These are phyloP conservation scores for Elachura formosa DNA, from an alignment of 2,113 vertebrate species.

Conservation along the genomic window DNA sequence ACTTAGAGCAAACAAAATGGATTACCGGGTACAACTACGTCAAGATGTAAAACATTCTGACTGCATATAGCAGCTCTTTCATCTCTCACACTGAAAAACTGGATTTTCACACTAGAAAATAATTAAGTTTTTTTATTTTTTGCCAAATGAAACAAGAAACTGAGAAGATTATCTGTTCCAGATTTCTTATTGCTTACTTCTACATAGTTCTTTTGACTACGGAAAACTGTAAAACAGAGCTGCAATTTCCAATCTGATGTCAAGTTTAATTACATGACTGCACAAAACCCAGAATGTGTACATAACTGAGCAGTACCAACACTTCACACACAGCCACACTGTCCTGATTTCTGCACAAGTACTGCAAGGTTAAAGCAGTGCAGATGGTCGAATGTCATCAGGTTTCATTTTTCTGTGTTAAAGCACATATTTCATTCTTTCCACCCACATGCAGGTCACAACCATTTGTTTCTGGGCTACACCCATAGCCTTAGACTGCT, in stretches of 20 bases:
- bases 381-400: background rate
- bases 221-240: background rate
- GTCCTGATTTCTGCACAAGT: background rate
- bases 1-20: background rate
- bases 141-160: background rate
- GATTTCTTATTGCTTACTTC: background rate
- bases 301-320: background rate
- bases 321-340: background rate
- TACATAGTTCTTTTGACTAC: background rate
- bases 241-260: background rate
- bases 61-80: background rate
- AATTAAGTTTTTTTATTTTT: background rate
- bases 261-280: background rate
- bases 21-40: background rate
- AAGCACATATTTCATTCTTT: background rate
- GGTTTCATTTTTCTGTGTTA: background rate
- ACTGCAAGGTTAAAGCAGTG: background rate
- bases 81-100: background rate
- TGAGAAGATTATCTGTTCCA: background rate
- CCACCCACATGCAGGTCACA: background rate
- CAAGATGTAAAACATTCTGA: background rate
- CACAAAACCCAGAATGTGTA: accelerated
- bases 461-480: background rate
- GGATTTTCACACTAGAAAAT: background rate
- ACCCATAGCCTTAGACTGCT: background rate